Evolutionary conservation across 2,888 invertebrate species (phyloP).

Genomic region (Seira sanloemensis): DNA sequence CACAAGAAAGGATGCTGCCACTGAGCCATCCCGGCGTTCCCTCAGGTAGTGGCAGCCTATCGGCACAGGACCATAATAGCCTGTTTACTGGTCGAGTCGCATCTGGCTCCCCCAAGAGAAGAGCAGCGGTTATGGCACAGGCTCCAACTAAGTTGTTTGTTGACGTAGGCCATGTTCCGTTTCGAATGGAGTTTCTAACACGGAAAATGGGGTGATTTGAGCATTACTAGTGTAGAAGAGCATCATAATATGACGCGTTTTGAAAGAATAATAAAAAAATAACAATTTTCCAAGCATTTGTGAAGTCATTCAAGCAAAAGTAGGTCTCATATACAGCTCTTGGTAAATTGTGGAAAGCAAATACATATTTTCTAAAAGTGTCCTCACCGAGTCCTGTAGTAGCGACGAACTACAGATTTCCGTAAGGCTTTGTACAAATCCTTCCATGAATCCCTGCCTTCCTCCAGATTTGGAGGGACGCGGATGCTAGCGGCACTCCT

Average conservation of each 20-base stretch:
- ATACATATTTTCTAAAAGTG: no score
- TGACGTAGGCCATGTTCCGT: constrained; percentile 77
- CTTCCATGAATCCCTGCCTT: constrained; percentile 75
- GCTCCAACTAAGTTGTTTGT: constrained; percentile 76
- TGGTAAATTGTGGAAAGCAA: neutral
- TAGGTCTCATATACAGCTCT: neutral
- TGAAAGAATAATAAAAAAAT: no score
- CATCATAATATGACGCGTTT: neutral
- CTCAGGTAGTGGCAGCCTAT: constrained; percentile 71
- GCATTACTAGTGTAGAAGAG: neutral
- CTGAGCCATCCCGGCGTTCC: constrained; percentile 74
- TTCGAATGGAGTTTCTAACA: constrained; percentile 76
- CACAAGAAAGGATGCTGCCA: constrained; percentile 75
- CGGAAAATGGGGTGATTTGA: neutral
- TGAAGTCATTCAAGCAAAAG: no score
- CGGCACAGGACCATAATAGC: constrained; percentile 74
- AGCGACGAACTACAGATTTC: constrained; percentile 75
- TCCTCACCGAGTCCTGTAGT: constrained; percentile 75
- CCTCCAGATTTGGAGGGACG: constrained; percentile 75
- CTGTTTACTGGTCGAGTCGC: constrained; percentile 74
- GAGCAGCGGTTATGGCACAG: constrained; percentile 74
- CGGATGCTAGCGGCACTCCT: constrained; percentile 75
- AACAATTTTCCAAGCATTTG: no score
- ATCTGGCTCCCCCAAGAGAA: constrained; percentile 75
- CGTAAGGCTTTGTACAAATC: constrained; percentile 75